These are phyloP conservation scores for Phytoseiulus persimilis DNA, from an alignment of 2,888 invertebrate species.

Conservation along the genomic window DNA sequence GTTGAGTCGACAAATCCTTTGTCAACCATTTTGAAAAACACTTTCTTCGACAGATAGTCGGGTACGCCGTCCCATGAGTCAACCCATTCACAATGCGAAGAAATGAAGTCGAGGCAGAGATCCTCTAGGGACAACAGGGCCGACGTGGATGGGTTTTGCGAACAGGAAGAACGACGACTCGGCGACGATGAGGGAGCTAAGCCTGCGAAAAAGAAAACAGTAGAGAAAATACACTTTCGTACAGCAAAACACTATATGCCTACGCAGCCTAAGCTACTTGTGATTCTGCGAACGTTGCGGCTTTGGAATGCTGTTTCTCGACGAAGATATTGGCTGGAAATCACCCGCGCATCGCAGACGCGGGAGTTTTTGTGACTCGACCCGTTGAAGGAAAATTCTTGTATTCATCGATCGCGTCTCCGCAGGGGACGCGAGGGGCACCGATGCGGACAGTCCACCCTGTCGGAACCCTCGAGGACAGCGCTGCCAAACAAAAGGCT, in stretches of 20 bases:
- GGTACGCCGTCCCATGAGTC: constrained; percentile 19
- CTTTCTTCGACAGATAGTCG: constrained; percentile 7
- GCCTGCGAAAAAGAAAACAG: background rate
- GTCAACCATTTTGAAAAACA: constrained; percentile 24
- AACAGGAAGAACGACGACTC: background rate
- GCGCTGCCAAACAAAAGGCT: too few relatives aligned
- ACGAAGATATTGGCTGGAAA: background rate
- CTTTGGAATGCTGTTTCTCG: background rate
- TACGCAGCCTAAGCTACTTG: background rate
- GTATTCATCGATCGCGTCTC: too few relatives aligned
- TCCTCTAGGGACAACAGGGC: background rate
- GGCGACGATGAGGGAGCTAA: background rate
- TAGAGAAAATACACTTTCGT: background rate
- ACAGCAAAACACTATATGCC: background rate
- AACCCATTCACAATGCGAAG: constrained; percentile 20
- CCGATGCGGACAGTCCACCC: too few relatives aligned
- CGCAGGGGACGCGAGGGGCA: too few relatives aligned
- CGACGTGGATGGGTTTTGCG: background rate
- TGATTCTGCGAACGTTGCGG: background rate
- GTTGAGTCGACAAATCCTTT: constrained; percentile 8
- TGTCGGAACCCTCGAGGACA: too few relatives aligned
- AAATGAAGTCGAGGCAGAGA: constrained; percentile 25
- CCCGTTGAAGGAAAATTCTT: too few relatives aligned
- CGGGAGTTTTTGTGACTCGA: background rate
- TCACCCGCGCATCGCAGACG: too few relatives aligned